Conservation (phyloP, 1,140 invertebrate species). For the Hormaphis cornu region DNA sequence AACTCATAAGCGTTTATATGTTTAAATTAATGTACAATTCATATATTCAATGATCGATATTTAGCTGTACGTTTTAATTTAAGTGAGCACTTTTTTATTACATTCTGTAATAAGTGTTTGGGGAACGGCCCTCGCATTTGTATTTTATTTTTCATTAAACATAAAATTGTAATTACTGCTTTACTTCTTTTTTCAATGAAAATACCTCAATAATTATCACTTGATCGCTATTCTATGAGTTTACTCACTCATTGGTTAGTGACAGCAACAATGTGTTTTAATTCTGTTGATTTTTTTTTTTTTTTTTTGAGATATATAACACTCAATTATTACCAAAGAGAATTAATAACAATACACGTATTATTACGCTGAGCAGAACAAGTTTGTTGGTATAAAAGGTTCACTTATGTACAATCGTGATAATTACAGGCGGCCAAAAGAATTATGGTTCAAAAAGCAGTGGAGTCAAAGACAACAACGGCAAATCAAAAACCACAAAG, state of each 20-base stretch:
- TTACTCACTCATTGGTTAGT: too few relatives aligned
- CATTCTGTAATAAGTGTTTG: constrained; percentile 9
- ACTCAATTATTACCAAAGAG: too few relatives aligned
- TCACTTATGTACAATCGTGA: neutral
- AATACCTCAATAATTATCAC: too few relatives aligned
- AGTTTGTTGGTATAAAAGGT: neutral
- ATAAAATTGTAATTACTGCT: neutral
- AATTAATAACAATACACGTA: too few relatives aligned
- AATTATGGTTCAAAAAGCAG: constrained; percentile 17
- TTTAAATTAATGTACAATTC: neutral
- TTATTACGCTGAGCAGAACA: neutral
- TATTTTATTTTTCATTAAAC: constrained; percentile 10
- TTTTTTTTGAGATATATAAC: too few relatives aligned
- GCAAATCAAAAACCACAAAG: constrained; percentile 48
- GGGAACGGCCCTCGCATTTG: constrained; percentile 23
- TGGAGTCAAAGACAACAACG: neutral
- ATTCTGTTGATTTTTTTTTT: too few relatives aligned
- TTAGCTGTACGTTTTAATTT: neutral
- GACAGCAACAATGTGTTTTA: too few relatives aligned
- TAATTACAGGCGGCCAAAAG: neutral
- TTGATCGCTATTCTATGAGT: too few relatives aligned
- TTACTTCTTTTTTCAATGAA: neutral
- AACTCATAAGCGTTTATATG: neutral
- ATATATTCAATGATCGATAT: neutral
- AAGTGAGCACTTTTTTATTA: neutral